phyloP scores from a whole-genome alignment of 2,888 invertebrate species.

The Diaprepes abbreviatus region DNA sequence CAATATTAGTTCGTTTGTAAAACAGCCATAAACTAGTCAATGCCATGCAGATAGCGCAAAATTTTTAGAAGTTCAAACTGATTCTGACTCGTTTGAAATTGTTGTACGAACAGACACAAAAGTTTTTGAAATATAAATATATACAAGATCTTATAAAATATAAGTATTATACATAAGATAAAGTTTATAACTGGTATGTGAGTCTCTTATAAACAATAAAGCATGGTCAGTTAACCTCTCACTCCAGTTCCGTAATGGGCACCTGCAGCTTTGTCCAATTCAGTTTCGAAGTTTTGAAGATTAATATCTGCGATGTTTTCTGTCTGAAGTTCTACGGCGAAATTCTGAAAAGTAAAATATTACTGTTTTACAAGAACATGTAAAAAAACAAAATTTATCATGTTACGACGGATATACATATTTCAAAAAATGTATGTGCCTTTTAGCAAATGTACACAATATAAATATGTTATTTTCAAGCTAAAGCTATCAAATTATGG shows the following conservation, averaged over 20 bases:
- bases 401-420: too few species aligned
- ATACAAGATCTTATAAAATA: constrained; percentile 29
- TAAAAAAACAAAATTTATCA: too few species aligned
- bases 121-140: constrained; percentile 16
- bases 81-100: too few species aligned
- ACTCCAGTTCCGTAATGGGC: constrained; percentile 86
- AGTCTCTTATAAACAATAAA: background rate
- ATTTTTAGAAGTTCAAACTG: too few species aligned
- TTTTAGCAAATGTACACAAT: too few species aligned
- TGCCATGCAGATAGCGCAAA: too few species aligned
- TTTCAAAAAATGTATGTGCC: too few species aligned
- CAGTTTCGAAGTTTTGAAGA: constrained; percentile 78
- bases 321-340: constrained; percentile 82
- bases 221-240: constrained; percentile 64
- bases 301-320: constrained; percentile 79
- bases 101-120: too few species aligned
- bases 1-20: constrained; percentile 2
- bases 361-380: too few species aligned
- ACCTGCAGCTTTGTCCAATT: constrained; percentile 81
- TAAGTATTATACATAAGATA: constrained; percentile 22
- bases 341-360: constrained; percentile 72
- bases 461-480: too few species aligned
- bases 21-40: background rate
- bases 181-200: background rate
- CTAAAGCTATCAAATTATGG: too few species aligned